phyloP scores from a whole-genome alignment of 2,888 invertebrate genomes.

The Hirtodrosophila duncani region DNA sequence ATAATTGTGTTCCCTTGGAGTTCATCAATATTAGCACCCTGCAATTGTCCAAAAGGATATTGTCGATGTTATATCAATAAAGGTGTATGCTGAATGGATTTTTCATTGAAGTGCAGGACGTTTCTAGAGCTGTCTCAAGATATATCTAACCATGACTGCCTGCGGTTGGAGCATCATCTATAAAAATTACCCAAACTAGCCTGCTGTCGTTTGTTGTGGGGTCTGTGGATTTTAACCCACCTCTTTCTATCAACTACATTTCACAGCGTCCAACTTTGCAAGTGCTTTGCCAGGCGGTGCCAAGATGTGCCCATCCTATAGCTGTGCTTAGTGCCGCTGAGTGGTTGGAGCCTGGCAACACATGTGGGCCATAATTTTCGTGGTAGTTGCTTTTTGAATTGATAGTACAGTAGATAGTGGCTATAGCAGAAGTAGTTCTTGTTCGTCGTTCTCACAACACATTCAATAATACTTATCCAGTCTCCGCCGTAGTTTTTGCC shows the following conservation, averaged over 20 bases:
- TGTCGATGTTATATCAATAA: slow-evolving; percentile 28
- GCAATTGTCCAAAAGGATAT: slow-evolving; percentile 33
- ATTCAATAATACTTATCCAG: slow-evolving; percentile 12
- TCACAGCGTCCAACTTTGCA: no score
- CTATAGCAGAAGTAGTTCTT: slow-evolving; percentile 36
- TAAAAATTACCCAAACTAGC: no score
- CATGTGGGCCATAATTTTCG: slow-evolving; percentile 54
- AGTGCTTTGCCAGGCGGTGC: not conserved
- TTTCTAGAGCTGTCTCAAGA: no score
- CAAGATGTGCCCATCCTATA: slow-evolving; percentile 3
- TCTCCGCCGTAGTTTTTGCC: slow-evolving; percentile 29
- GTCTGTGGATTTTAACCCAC: no score
- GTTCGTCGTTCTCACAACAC: slow-evolving; percentile 29
- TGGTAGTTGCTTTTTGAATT: slow-evolving; percentile 39
- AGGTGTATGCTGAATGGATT: slow-evolving; percentile 28
- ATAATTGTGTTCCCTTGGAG: slow-evolving; percentile 70
- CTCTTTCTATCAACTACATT: no score
- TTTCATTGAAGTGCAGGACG: not conserved
- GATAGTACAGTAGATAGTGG: slow-evolving; percentile 18
- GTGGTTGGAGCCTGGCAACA: slow-evolving; percentile 41
- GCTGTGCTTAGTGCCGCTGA: slow-evolving; percentile 30
- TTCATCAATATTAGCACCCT: slow-evolving; percentile 15
- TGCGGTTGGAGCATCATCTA: no score
- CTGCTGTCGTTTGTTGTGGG: no score
- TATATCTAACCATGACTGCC: no score